These are phyloP conservation scores for Scyliorhinus canicula DNA, from an alignment of 2,797 vertebrate genomes.

Conservation along the genomic window DNA sequence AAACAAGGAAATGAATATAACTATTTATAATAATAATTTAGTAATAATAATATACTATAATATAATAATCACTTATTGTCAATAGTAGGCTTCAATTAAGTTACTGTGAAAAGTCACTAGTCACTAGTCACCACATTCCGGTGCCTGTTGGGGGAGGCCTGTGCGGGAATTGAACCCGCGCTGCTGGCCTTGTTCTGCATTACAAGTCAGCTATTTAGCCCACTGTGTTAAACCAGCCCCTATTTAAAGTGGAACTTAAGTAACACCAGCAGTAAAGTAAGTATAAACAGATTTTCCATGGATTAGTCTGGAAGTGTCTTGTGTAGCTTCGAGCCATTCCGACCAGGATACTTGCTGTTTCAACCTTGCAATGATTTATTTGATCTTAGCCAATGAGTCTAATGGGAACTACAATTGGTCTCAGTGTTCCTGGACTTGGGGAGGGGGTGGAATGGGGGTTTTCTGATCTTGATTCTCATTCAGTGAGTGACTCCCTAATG, in stretches of 20 bases:
- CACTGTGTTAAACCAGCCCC: no score
- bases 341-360: background rate
- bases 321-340: background rate
- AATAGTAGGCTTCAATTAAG: no score
- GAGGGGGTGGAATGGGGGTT: background rate
- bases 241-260: background rate
- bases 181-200: no score
- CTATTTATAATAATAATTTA: no score
- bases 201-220: no score
- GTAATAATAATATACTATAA: no score
- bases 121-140: no score
- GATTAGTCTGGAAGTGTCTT: background rate
- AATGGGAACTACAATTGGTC: background rate
- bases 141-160: no score
- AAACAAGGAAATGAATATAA: background rate
- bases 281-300: background rate
- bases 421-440: no score
- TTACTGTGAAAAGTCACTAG: no score
- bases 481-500: background rate
- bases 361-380: background rate
- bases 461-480: background rate
- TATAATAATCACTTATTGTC: no score
- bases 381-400: background rate
- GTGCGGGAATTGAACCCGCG: no score
- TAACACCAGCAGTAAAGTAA: background rate